Evolutionary conservation across 1,140 invertebrate genomes (phyloP).

Genomic region (Drosophila sechellia): DNA sequence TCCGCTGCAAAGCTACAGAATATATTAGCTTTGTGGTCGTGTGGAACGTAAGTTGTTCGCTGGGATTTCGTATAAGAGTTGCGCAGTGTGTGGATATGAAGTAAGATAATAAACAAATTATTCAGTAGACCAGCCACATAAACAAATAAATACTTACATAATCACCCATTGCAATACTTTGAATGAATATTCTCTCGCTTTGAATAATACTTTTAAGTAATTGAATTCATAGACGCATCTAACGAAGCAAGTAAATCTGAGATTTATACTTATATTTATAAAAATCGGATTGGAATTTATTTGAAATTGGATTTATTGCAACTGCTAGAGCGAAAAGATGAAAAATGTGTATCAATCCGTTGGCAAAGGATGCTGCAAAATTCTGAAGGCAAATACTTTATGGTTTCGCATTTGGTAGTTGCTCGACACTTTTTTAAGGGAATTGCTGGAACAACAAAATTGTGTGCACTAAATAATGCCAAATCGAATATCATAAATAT

Average conservation of each 20-base stretch:
- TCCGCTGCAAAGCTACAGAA: conserved; percentile 49
- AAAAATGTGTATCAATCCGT: conserved; percentile 53
- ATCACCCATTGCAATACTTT: not conserved
- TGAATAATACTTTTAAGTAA: conserved; percentile 22
- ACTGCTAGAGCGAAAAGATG: conserved; percentile 36
- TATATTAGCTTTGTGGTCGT: conserved; percentile 47
- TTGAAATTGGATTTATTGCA: conserved; percentile 44
- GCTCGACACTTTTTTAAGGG: conserved; percentile 8
- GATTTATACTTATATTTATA: too few relatives aligned
- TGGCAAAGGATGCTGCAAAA: conserved; percentile 36
- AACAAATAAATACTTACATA: not conserved
- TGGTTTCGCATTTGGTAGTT: conserved; percentile 23
- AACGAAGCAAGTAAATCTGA: conserved; percentile 6
- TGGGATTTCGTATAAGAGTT: conserved; percentile 23
- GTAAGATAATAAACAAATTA: not conserved
- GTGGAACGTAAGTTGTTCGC: conserved; percentile 39
- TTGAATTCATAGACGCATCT: conserved; percentile 21
- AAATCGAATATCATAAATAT: conserved; percentile 27
- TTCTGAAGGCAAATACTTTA: conserved; percentile 38
- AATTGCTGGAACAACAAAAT: conserved; percentile 15
- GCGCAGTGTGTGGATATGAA: not conserved
- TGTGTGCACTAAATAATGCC: conserved; percentile 36
- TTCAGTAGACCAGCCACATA: too few relatives aligned
- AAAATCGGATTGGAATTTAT: conserved; percentile 37
- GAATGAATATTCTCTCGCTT: not conserved